Evolutionary conservation across 2,797 vertebrate species (phyloP), one percentile per base, ranked within the genome.

Genomic region (Melanotaenia pygmaea): DNA sequence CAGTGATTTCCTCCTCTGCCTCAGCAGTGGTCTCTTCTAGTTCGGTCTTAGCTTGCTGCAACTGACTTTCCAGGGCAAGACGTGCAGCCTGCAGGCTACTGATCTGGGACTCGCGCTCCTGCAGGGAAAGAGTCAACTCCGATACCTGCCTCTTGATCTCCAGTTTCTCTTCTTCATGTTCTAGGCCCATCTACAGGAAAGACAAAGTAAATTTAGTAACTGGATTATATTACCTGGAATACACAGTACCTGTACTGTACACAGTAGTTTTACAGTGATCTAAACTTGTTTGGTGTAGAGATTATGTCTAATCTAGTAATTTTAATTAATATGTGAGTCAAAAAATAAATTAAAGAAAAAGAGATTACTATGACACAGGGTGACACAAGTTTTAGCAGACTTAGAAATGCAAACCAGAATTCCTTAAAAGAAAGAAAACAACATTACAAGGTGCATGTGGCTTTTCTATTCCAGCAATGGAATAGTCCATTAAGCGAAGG

Each of bases 1-100:
- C 96, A 2, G 96, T 96, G 79, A 98, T 98, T 92, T 98, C 97
- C 79, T 98, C 97, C 84, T 98, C 97, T 0, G 97, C 97, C 80
- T 98, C 97, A 0, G 97, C 96, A 0, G 96, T 98, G 0, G 97
- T 98, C 84, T 98, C 97, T 78, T 98, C 97, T 76, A 98, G 93
- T 82, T 98, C 97, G 0, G 96, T 97, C 94, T 98, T 98, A 2
- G 97, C 97, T 77, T 96, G 96, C 0, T 96, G 96, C 71, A 98
- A 95, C 84, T 98, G 97, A 81, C 93, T 96, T 91, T 98, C 97
- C 83, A 98, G 92, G 59, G 96, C 96, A 0, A 95, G 93, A 2
- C 97, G 94, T 2, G 96, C 96, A 3, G 95, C 95, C 91, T 98
- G 96, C 76, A 97, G 92, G 75, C 96, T 96, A 0, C 96, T 95